phyloP scores from a whole-genome alignment of 2,888 invertebrate genomes.

The Vandiemenella viatica region DNA sequence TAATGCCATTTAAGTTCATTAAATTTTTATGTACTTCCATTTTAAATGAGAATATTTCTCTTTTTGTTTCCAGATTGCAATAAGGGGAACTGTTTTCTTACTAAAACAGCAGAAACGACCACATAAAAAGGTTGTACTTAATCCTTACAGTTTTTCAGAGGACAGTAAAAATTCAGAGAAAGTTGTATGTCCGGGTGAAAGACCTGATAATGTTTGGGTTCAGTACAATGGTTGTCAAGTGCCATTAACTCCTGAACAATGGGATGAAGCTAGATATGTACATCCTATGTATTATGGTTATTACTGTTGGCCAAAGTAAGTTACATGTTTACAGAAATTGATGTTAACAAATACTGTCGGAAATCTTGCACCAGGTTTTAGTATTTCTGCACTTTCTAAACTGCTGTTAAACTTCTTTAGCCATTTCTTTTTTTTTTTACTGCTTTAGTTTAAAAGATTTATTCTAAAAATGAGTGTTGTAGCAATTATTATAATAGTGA shows the following conservation, averaged over 20 bases:
- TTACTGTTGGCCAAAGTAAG: conserved; percentile 35
- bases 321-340: too few species aligned
- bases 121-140: conserved; percentile 41
- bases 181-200: conserved; percentile 35
- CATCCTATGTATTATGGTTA: conserved; percentile 46
- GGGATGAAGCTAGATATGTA: conserved; percentile 56
- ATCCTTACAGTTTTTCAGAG: conserved; percentile 36
- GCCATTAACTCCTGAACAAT: conserved; percentile 49
- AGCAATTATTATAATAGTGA: too few species aligned
- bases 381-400: too few species aligned
- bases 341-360: too few species aligned
- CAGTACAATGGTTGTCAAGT: conserved; percentile 45
- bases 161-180: conserved; percentile 25
- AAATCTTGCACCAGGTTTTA: too few species aligned
- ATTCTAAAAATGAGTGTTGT: too few species aligned
- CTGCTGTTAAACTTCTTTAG: too few species aligned
- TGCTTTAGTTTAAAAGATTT: too few species aligned
- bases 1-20: too few species aligned
- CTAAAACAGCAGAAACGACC: conserved; percentile 57
- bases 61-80: conserved; percentile 36
- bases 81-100: conserved; percentile 43
- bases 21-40: too few species aligned
- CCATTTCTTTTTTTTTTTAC: too few species aligned
- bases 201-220: conserved; percentile 60
- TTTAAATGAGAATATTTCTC: too few species aligned